Percentiles rank a stretch among this genome's conserved stretches.
Evolutionary conservation across 1,140 invertebrate genomes (phyloP).

Genomic region (Zaprionus nigranus): DNA sequence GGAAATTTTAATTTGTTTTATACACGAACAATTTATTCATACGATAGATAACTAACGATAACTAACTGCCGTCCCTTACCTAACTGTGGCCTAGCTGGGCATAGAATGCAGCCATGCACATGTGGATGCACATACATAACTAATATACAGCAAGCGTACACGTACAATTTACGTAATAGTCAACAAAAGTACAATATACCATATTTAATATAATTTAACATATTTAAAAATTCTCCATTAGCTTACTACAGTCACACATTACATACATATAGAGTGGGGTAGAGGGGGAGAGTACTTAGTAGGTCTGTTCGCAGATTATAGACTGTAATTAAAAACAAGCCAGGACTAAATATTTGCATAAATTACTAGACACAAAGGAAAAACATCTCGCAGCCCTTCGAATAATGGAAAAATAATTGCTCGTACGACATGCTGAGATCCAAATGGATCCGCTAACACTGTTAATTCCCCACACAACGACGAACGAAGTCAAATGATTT

Average conservation of each 20-base stretch:
- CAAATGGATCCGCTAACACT: constrained; percentile 44
- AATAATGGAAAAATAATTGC: constrained; percentile 53
- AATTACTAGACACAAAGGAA: constrained; percentile 64
- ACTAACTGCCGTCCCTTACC: constrained; percentile 28
- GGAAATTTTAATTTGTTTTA: constrained; percentile 38
- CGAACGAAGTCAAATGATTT: constrained; percentile 71
- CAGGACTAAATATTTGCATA: constrained; percentile 24
- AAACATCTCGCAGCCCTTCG: constrained; percentile 33
- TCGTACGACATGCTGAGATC: constrained; percentile 58
- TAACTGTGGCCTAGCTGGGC: background rate
- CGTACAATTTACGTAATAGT: constrained; percentile 73
- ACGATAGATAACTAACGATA: constrained; percentile 76
- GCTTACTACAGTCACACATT: constrained; percentile 28
- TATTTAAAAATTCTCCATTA: constrained; percentile 28
- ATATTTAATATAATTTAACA: constrained; percentile 58
- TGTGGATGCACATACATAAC: constrained; percentile 32
- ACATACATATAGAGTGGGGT: constrained; percentile 19
- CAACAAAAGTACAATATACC: constrained; percentile 75
- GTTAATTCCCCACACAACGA: constrained; percentile 69
- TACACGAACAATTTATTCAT: constrained; percentile 49
- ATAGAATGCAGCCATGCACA: background rate
- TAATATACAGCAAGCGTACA: constrained; percentile 75
- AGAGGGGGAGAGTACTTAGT: constrained; percentile 44
- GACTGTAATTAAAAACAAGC: constrained; percentile 41
- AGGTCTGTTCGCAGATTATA: constrained; percentile 42